Conservation (phyloP, 2,113 vertebrate species). For the Piaya cayana region DNA sequence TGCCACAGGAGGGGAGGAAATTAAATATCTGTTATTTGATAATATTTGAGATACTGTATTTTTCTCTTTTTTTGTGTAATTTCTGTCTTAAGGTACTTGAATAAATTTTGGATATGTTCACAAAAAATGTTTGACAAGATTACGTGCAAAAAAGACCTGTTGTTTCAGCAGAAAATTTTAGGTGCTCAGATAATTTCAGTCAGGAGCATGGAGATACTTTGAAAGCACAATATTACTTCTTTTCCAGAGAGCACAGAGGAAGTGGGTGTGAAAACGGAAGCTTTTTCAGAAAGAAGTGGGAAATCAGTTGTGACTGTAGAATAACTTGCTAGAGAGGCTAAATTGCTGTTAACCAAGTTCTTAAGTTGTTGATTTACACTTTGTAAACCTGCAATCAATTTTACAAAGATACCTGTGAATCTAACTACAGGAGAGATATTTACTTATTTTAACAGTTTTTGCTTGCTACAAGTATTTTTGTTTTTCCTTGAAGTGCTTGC, state of each 20-base stretch:
- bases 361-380: constrained; percentile 3
- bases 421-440: background rate
- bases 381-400: background rate
- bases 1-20: background rate
- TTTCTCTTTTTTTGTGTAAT: background rate
- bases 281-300: background rate
- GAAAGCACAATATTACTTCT: background rate
- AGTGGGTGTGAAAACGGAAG: background rate
- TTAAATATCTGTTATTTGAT: background rate
- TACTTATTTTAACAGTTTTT: background rate
- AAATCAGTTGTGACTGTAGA: background rate
- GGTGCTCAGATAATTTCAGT: background rate
- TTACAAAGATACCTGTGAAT: background rate
- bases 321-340: background rate
- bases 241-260: background rate
- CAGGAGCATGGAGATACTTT: background rate
- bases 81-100: background rate
- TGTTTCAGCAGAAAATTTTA: background rate
- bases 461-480: background rate
- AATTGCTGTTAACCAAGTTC: background rate
- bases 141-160: background rate
- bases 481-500: background rate
- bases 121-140: background rate
- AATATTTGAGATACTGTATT: background rate
- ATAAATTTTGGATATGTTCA: background rate